Conservation (phyloP, 2,888 invertebrate genomes). For the Synergus gifuensis region DNA sequence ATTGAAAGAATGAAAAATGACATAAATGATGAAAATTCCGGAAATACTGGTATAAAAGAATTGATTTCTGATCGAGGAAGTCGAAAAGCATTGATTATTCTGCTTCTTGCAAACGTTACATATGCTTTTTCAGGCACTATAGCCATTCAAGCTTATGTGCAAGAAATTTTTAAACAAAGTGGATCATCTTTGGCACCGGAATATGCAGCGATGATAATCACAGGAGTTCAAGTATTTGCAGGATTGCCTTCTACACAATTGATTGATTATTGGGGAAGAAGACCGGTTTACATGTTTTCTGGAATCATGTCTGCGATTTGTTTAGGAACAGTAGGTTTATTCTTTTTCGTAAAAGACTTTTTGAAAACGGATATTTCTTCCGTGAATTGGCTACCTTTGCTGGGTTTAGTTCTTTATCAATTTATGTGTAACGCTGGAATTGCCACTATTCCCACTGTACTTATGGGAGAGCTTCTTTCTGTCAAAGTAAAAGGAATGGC, state of each 20-base stretch:
- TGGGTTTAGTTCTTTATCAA: neutral
- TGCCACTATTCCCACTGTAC: neutral
- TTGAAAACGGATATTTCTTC: conserved; percentile 78
- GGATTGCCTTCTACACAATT: conserved; percentile 81
- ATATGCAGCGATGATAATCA: conserved; percentile 79
- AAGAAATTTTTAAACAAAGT: conserved; percentile 82
- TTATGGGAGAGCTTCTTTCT: neutral
- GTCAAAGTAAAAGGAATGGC: neutral
- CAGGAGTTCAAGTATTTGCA: conserved; percentile 80
- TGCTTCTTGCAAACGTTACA: conserved; percentile 81
- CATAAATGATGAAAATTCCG: conserved; percentile 68
- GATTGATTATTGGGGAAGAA: conserved; percentile 82
- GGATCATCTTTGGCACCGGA: conserved; percentile 78
- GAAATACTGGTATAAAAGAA: conserved; percentile 65
- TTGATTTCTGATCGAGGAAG: conserved; percentile 79
- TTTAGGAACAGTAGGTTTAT: conserved; percentile 80
- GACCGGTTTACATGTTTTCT: conserved; percentile 81
- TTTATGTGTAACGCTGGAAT: neutral
- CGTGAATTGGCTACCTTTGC: conserved; percentile 78
- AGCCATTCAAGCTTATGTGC: conserved; percentile 81
- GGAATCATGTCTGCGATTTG: conserved; percentile 80
- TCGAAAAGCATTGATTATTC: conserved; percentile 81
- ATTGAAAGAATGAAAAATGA: conserved; percentile 80
- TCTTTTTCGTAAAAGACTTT: conserved; percentile 79
- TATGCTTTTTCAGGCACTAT: conserved; percentile 83